phyloP scores from a whole-genome alignment of 2,797 vertebrate genomes.

The Remorina albescens region DNA sequence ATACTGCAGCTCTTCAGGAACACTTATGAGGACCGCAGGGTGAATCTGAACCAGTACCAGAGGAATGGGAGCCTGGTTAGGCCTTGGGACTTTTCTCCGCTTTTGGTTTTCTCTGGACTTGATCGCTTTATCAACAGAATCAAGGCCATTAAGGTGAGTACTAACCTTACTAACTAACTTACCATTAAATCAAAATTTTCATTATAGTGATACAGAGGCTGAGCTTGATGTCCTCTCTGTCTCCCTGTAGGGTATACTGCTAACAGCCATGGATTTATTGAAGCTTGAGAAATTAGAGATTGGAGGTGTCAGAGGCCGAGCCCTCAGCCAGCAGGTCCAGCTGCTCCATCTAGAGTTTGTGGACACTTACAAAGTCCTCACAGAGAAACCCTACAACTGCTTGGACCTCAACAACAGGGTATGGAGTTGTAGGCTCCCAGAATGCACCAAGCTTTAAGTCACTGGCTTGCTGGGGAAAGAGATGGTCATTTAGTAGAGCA shows the following conservation, averaged over 20 bases:
- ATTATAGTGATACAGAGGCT: not conserved
- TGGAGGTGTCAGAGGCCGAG: constrained; percentile 88
- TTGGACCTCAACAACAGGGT: constrained; percentile 88
- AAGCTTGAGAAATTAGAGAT: constrained; percentile 93
- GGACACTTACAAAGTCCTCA: constrained; percentile 84
- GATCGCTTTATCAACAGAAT: constrained; percentile 87
- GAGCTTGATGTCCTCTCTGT: not conserved
- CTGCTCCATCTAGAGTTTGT: constrained; percentile 86
- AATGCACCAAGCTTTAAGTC: not conserved
- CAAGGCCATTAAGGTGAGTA: constrained; percentile 83
- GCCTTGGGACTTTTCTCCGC: constrained; percentile 86
- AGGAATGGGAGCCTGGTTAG: constrained; percentile 78
- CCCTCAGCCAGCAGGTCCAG: constrained; percentile 87
- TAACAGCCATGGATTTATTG: constrained; percentile 87
- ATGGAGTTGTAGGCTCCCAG: not conserved
- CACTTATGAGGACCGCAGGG: constrained; percentile 82
- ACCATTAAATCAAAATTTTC: no score
- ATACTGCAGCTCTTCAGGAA: constrained; percentile 85
- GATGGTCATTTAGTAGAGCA: not conserved
- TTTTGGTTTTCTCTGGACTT: constrained; percentile 87
- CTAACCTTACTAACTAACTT: not conserved
- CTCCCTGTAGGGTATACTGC: constrained; percentile 84
- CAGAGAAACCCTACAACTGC: constrained; percentile 86
- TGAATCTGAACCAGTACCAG: constrained; percentile 84
- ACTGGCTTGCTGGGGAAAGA: not conserved